phyloP scores from a whole-genome alignment of 2,888 invertebrate species.

The Petrolisthes cinctipes region DNA sequence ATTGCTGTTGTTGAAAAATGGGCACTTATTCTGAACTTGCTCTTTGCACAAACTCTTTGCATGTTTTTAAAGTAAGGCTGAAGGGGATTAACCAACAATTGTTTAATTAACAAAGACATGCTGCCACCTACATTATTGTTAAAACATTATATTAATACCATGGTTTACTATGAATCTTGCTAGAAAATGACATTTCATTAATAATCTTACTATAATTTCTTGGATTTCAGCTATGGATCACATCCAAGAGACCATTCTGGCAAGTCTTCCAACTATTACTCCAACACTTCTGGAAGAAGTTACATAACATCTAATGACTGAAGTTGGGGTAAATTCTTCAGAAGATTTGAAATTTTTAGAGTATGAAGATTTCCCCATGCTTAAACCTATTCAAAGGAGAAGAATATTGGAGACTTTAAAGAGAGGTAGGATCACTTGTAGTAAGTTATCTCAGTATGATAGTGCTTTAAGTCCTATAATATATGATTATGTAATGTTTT shows the following conservation, averaged over 20 bases:
- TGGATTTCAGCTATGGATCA: not conserved
- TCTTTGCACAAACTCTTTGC: too few relatives aligned
- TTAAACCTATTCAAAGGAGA: not conserved
- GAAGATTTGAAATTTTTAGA: not conserved
- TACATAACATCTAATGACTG: not conserved
- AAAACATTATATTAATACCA: not conserved
- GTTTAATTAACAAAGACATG: not conserved
- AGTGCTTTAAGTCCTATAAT: too few relatives aligned
- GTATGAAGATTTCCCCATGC: not conserved
- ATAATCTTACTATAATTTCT: not conserved
- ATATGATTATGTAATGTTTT: too few relatives aligned
- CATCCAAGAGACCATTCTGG: not conserved
- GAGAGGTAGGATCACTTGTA: not conserved
- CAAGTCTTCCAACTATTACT: not conserved
- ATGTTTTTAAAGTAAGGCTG: not conserved
- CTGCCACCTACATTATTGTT: not conserved
- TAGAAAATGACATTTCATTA: not conserved
- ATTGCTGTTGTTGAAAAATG: too few relatives aligned
- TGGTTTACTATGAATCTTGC: not conserved
- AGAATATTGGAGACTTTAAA: not conserved
- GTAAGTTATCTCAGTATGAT: not conserved
- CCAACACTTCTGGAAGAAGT: not conserved
- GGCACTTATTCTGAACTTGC: too few relatives aligned
- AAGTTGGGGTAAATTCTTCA: not conserved
- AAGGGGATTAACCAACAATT: not conserved